These are phyloP conservation scores for Rynchops niger DNA, from an alignment of 2,113 vertebrate species.

Conservation along the genomic window DNA sequence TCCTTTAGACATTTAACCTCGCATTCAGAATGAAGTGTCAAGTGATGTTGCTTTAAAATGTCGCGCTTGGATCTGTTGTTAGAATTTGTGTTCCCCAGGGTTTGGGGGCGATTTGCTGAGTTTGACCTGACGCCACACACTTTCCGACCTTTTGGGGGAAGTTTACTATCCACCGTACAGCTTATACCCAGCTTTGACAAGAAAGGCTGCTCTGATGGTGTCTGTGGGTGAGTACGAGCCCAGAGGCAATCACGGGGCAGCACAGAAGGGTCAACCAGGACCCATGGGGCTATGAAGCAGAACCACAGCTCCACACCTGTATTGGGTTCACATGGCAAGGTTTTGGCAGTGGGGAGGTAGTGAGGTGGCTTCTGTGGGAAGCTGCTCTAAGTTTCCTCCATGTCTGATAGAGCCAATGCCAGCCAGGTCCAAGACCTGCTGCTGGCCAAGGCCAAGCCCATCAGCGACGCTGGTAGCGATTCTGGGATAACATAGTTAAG, in stretches of 20 bases:
- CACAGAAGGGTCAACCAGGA: neutral
- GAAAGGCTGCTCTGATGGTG: neutral
- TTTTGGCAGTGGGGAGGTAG: neutral
- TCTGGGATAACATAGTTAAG: neutral
- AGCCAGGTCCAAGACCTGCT: rapidly evolving
- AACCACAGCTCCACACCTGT: neutral
- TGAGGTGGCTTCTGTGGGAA: neutral
- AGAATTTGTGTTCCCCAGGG: neutral
- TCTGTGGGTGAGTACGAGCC: neutral
- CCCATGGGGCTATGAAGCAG: neutral
- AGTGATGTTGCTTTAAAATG: neutral
- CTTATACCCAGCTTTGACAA: neutral
- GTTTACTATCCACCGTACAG: neutral
- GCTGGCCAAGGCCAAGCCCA: neutral
- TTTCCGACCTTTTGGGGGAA: neutral
- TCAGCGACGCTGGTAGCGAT: rapidly evolving
- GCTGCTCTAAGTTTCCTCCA: neutral
- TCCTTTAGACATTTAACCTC: neutral
- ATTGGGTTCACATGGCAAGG: neutral
- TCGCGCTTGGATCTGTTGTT: neutral
- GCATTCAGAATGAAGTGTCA: neutral
- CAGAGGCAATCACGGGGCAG: neutral
- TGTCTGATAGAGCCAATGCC: rapidly evolving
- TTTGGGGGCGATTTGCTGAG: neutral
- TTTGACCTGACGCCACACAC: neutral